Base-by-base conservation (phyloP, 2,797 vertebrate genomes). In the Setipinna tenuifilis region DNA sequence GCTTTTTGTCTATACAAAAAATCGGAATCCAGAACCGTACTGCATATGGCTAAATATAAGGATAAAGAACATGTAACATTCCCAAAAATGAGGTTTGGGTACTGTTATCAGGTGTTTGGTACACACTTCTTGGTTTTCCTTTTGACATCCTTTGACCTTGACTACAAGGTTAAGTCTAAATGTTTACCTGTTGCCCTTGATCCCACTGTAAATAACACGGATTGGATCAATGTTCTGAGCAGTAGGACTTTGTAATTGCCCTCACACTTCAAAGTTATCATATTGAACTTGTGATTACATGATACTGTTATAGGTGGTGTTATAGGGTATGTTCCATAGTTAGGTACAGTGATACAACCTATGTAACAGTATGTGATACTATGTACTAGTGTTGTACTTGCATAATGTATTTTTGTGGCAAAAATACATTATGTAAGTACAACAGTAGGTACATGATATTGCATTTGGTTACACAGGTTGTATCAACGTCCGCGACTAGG, bases 121-220 rank as follows among this genome's bases (percentile, higher is more conserved):
- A 16, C 16, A 17, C 68, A 75, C 17, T 35, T 75, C 5, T 17
- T 35, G 2, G 90, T 71, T 84, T 86, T 78, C 71, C 71, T 78
- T 48, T 75, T 75, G 68, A 35, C 68, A 19, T 75, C 14, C 68
- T 75, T 44, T 44, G 35, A 78, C 71, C 71, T 44, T 78, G 71
- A 44, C 71, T 78, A 25, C 31, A 78, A 78, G 71, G 71, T 41
- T 78, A 44, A 44, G 92, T 90, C 93, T 95, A 94, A 96, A 95
- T 96, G 95, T 96, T 96, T 95, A 95, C 94, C 94, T 93, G 93
- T 94, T 94, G 94, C 94, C 93, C 93, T 93, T 94, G 94, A 95
- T 95, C 87, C 85, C 28, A 0, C 10, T 75, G 86, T 84, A 87
- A 87, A 87, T 85, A 85, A 68, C 82, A 82, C 81, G 61, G 82